Conservation (phyloP, 2,113 vertebrate genomes). For the Epinephelus fuscoguttatus region DNA sequence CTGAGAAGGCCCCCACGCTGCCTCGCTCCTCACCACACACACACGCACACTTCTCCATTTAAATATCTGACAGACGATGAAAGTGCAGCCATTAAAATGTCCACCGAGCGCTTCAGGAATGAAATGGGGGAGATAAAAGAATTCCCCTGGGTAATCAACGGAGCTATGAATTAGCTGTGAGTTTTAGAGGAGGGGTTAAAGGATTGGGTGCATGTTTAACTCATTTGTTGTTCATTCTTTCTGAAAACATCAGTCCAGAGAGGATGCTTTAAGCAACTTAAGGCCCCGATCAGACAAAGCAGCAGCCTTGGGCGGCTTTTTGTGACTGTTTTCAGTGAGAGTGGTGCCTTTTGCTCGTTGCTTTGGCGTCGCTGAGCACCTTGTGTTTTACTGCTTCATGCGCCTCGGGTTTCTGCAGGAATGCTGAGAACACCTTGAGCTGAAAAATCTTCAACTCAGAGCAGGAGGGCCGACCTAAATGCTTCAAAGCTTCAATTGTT, state of each 20-base stretch:
- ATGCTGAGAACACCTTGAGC: too few relatives aligned
- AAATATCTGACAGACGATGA: constrained; percentile 87
- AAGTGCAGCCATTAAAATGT: constrained; percentile 87
- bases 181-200: constrained; percentile 73
- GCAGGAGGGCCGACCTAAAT: too few relatives aligned
- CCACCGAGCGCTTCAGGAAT: constrained; percentile 81
- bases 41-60: constrained; percentile 80
- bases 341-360: too few relatives aligned
- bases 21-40: constrained; percentile 59
- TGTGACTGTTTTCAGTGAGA: too few relatives aligned
- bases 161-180: constrained; percentile 83
- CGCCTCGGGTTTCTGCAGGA: too few relatives aligned
- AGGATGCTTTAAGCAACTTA: constrained; percentile 46
- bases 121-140: constrained; percentile 87
- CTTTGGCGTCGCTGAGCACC: too few relatives aligned
- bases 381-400: too few relatives aligned
- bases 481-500: too few relatives aligned
- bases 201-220: constrained; percentile 71
- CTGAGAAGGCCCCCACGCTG: constrained; percentile 68
- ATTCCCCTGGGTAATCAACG: constrained; percentile 83
- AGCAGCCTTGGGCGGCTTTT: too few relatives aligned
- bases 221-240: constrained; percentile 77
- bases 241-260: constrained; percentile 70
- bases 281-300: constrained; percentile 11
- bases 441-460: too few relatives aligned